These are phyloP conservation scores for Elysia chlorotica DNA, from an alignment of 1,140 invertebrate species.

Conservation along the genomic window DNA sequence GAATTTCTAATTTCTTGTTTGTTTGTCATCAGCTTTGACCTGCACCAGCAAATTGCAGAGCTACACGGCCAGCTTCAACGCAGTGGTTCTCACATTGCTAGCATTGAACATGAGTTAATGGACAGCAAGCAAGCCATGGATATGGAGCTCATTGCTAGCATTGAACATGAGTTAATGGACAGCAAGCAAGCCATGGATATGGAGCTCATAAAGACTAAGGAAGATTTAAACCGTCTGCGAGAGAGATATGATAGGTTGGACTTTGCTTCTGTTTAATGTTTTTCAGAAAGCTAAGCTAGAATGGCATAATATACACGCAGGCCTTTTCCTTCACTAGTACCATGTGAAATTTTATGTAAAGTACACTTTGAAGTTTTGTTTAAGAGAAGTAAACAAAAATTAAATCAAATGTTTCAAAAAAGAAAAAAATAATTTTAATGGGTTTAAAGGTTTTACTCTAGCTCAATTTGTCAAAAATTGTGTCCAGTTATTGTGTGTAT, in stretches of 20 bases:
- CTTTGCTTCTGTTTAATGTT: no score
- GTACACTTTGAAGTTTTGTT: background rate
- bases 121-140: conserved; percentile 77
- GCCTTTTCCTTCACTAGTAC: background rate
- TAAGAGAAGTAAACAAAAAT: no score
- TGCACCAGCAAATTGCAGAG: conserved; percentile 86
- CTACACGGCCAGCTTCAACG: conserved; percentile 79
- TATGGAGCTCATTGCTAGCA: conserved; percentile 82
- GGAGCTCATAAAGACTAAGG: conserved; percentile 77
- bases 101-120: conserved; percentile 83
- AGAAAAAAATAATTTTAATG: no score
- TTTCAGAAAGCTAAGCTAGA: no score
- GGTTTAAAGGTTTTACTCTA: no score
- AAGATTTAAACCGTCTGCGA: conserved; percentile 84
- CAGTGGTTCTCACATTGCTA: conserved; percentile 80
- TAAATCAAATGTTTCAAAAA: no score
- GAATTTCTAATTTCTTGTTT: no score
- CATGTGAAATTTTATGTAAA: background rate
- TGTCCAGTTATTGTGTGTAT: no score
- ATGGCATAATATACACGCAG: no score
- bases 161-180: conserved; percentile 84
- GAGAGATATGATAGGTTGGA: conserved; percentile 87
- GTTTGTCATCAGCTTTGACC: conserved; percentile 72
- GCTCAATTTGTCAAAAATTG: no score
- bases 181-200: conserved; percentile 75